phyloP scores from a whole-genome alignment of 2,888 invertebrate species.

The Eucera pruinosa region DNA sequence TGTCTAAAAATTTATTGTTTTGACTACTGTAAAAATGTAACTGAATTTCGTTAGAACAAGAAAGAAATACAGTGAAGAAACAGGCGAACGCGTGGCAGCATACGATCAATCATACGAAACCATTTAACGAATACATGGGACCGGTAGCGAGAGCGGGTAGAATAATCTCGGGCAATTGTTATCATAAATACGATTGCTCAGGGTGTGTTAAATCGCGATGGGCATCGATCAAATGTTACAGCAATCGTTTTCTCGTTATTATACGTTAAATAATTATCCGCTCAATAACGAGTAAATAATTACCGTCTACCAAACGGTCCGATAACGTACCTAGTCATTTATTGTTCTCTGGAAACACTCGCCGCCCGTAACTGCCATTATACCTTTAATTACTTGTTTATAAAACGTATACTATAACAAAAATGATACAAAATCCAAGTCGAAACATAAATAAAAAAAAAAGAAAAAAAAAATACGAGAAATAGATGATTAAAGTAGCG shows the following conservation, averaged over 20 bases:
- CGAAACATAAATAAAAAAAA: too few species aligned
- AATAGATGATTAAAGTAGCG: too few species aligned
- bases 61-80: not conserved
- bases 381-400: not conserved
- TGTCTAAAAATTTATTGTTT: too few species aligned
- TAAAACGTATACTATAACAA: not conserved
- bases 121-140: too few species aligned
- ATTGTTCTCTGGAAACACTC: not conserved
- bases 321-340: constrained; percentile 1
- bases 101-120: constrained; percentile 32
- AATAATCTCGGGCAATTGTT: constrained; percentile 6
- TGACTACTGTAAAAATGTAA: too few species aligned
- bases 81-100: not conserved
- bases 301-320: not conserved
- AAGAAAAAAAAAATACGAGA: not conserved
- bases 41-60: too few species aligned
- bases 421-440: too few species aligned
- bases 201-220: not conserved
- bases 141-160: not conserved
- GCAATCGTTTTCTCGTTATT: constrained; percentile 29
- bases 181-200: constrained; percentile 15
- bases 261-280: constrained; percentile 17
- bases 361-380: not conserved
- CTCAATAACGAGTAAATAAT: constrained; percentile 28
- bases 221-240: constrained; percentile 21